Percentiles rank a stretch among this genome's conserved stretches.
phyloP scores from a whole-genome alignment of 2,888 invertebrate species.

The Aplocera efformata region DNA sequence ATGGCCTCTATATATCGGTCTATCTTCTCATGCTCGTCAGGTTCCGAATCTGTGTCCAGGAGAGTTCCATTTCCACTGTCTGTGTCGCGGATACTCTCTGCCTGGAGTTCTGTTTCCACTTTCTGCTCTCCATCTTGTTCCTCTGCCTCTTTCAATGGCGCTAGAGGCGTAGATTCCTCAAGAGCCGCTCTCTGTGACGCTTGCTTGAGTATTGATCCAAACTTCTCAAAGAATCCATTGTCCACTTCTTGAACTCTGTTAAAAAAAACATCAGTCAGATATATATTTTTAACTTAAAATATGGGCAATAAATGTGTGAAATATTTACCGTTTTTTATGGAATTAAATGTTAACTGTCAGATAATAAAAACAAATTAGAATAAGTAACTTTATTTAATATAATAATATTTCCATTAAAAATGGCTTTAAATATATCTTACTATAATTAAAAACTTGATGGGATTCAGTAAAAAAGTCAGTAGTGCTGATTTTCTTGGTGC shows the following conservation, averaged over 20 bases:
- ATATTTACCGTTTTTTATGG: slow-evolving; percentile 14
- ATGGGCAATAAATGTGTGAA: not conserved
- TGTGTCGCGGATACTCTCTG: slow-evolving; percentile 62
- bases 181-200: slow-evolving; percentile 80
- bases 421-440: too few relatives aligned
- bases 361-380: too few relatives aligned
- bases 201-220: slow-evolving; percentile 86
- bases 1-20: slow-evolving; percentile 83
- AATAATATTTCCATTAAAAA: too few relatives aligned
- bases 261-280: slow-evolving; percentile 31
- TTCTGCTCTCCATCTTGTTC: slow-evolving; percentile 68
- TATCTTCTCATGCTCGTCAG: slow-evolving; percentile 82
- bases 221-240: slow-evolving; percentile 91
- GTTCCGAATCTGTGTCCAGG: slow-evolving; percentile 84
- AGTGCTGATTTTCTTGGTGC: too few relatives aligned
- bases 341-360: too few relatives aligned
- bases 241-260: slow-evolving; percentile 89
- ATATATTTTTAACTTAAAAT: not conserved
- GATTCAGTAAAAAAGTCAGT: too few relatives aligned
- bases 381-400: too few relatives aligned
- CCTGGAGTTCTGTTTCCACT: slow-evolving; percentile 52
- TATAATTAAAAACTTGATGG: too few relatives aligned
- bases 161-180: slow-evolving; percentile 78
- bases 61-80: slow-evolving; percentile 80
- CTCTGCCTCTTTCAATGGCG: slow-evolving; percentile 70